These are phyloP conservation scores for Apamea sordens DNA, from an alignment of 2,888 invertebrate genomes.

Conservation along the genomic window DNA sequence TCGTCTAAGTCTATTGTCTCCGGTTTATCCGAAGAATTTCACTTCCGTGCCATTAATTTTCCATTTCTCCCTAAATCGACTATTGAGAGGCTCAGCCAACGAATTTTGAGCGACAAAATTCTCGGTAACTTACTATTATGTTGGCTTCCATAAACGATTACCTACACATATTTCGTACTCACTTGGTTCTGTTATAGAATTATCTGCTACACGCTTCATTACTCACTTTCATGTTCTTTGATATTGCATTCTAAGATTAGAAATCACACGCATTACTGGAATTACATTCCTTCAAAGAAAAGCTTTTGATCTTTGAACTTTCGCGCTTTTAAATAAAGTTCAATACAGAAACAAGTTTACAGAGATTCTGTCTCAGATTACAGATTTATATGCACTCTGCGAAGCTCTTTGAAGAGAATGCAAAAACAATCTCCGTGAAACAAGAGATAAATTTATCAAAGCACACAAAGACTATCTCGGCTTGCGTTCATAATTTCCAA, in stretches of 20 bases:
- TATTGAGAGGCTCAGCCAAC: slow-evolving; percentile 79
- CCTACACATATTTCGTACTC: slow-evolving; percentile 69
- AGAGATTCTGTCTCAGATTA: slow-evolving; percentile 39
- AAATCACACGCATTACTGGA: slow-evolving; percentile 12
- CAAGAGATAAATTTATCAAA: slow-evolving; percentile 71
- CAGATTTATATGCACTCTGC: slow-evolving; percentile 53
- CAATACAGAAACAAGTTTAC: slow-evolving; percentile 16
- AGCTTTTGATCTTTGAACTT: not conserved
- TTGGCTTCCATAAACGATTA: slow-evolving; percentile 71
- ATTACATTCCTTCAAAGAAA: not conserved
- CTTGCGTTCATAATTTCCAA: slow-evolving; percentile 81
- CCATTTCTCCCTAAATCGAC: slow-evolving; percentile 84
- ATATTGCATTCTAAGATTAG: slow-evolving; percentile 28
- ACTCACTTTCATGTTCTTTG: slow-evolving; percentile 36
- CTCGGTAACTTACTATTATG: slow-evolving; percentile 80
- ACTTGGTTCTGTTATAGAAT: slow-evolving; percentile 43
- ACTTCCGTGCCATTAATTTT: slow-evolving; percentile 87
- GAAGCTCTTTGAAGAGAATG: slow-evolving; percentile 41
- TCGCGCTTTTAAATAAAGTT: slow-evolving; percentile 15
- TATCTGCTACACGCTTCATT: slow-evolving; percentile 49
- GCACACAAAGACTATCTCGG: slow-evolving; percentile 67
- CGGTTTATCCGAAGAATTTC: slow-evolving; percentile 82
- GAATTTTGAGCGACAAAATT: slow-evolving; percentile 80
- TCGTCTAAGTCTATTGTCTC: slow-evolving; percentile 80
- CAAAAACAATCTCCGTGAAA: slow-evolving; percentile 65